A percentile compares a stretch with the other conserved stretches of the same genome.
phyloP scores from a whole-genome alignment of 2,797 vertebrate genomes.

The Chromobotia macracanthus region DNA sequence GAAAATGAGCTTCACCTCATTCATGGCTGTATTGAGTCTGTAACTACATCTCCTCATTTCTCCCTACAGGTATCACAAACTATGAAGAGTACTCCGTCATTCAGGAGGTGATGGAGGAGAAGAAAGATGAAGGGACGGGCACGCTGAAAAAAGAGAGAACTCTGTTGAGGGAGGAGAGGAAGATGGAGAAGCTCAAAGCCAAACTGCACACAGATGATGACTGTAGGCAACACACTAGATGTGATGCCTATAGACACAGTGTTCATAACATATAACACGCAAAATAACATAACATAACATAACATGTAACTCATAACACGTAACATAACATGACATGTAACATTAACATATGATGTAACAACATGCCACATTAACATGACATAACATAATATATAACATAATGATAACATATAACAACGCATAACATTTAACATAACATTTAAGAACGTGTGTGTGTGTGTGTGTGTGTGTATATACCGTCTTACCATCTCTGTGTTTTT shows the following conservation, averaged over 20 bases:
- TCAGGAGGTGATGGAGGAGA: slow-evolving; percentile 89
- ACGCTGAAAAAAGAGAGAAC: slow-evolving; percentile 94
- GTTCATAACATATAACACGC: no score
- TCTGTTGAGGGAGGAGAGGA: slow-evolving; percentile 89
- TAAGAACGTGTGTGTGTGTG: no score
- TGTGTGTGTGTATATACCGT: no score
- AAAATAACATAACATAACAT: no score
- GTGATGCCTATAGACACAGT: no score
- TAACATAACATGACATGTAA: no score
- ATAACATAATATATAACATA: no score
- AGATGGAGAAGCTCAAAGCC: slow-evolving; percentile 98
- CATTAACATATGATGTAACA: no score
- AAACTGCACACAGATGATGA: slow-evolving; percentile 98
- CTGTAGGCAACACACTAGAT: slow-evolving; percentile 74
- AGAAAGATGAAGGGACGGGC: slow-evolving; percentile 90
- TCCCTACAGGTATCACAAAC: slow-evolving; percentile 93
- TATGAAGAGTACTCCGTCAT: slow-evolving; percentile 99
- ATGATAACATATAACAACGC: no score
- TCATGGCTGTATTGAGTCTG: background rate
- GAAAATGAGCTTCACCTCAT: background rate
- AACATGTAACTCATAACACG: no score
- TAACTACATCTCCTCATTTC: slow-evolving; percentile 15
- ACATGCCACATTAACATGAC: no score
- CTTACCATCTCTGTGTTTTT: background rate
- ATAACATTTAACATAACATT: no score